A percentile compares a stretch with the other conserved stretches of the same genome.
phyloP scores from a whole-genome alignment of 1,140 invertebrate species.

The Monochamus saltuarius region DNA sequence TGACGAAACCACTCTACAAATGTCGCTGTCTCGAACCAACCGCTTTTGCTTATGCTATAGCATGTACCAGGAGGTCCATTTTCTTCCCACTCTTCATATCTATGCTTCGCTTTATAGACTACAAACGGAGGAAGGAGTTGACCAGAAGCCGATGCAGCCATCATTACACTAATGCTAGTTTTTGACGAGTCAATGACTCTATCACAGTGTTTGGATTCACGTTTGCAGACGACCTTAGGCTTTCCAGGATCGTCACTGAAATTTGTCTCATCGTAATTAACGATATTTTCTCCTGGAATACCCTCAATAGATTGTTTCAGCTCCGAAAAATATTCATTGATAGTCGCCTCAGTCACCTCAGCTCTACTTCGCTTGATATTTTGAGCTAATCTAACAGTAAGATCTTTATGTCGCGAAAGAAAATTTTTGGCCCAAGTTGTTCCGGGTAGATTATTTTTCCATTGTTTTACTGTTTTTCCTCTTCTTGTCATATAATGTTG shows the following conservation, averaged over 20 bases:
- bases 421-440: background rate
- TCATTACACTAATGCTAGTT: slow-evolving; percentile 10
- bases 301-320: background rate
- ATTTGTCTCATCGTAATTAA: slow-evolving; percentile 8
- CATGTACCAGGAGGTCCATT: slow-evolving; percentile 1
- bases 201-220: slow-evolving; percentile 7
- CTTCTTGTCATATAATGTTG: background rate
- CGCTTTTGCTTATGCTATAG: slow-evolving; percentile 1
- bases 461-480: background rate
- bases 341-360: background rate
- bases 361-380: slow-evolving; percentile 8
- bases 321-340: slow-evolving; percentile 2
- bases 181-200: slow-evolving; percentile 5
- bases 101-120: background rate
- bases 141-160: slow-evolving; percentile 1
- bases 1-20: background rate
- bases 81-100: slow-evolving; percentile 10
- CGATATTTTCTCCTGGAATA: background rate
- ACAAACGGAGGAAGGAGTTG: background rate
- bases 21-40: background rate
- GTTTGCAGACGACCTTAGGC: background rate
- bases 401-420: background rate
- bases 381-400: slow-evolving; percentile 2
- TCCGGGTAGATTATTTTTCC: slow-evolving; percentile 3
- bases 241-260: slow-evolving; percentile 4